phyloP scores from a whole-genome alignment of 2,113 vertebrate genomes.

The Seriola dumerili region DNA sequence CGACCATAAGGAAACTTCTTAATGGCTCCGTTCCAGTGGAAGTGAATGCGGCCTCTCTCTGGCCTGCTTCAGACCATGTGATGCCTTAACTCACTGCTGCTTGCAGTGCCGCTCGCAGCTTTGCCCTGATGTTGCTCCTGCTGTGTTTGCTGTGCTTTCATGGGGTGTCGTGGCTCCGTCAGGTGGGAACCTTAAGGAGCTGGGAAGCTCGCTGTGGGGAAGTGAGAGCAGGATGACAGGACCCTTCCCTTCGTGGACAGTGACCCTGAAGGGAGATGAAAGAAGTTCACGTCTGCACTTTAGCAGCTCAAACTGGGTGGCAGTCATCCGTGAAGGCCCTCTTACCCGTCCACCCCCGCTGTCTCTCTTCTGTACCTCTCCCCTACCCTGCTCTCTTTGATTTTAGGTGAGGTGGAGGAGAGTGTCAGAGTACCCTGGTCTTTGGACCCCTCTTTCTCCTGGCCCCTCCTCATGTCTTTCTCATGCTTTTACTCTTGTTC shows the following conservation, averaged over 20 bases:
- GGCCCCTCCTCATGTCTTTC: conserved; percentile 30
- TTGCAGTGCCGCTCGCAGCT: conserved; percentile 14
- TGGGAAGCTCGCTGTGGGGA: conserved; percentile 52
- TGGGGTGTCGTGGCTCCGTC: conserved; percentile 50
- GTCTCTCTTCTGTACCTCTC: conserved; percentile 51
- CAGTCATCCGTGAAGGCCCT: conserved; percentile 81
- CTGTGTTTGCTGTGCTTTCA: conserved; percentile 33
- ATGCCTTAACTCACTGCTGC: conserved; percentile 49
- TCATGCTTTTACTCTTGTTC: conserved; percentile 39
- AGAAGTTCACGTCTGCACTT: conserved; percentile 95
- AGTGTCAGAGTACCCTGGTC: conserved; percentile 34
- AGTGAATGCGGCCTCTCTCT: conserved; percentile 28
- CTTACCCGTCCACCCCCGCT: conserved; percentile 50
- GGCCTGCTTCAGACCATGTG: conserved; percentile 20
- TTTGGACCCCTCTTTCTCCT: conserved; percentile 45
- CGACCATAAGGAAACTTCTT: conserved; percentile 32
- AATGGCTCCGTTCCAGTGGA: conserved; percentile 3
- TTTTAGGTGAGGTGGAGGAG: conserved; percentile 60
- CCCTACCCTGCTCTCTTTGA: conserved; percentile 59
- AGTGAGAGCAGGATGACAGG: conserved; percentile 93
- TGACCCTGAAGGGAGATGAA: conserved; percentile 98
- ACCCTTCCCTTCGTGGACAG: conserved; percentile 96
- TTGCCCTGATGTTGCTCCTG: conserved; percentile 27
- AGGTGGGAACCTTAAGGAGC: conserved; percentile 61
- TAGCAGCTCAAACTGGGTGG: conserved; percentile 82